Evolutionary conservation across 2,113 vertebrate genomes (phyloP).

Genomic region (Forbesichthys agassizii): DNA sequence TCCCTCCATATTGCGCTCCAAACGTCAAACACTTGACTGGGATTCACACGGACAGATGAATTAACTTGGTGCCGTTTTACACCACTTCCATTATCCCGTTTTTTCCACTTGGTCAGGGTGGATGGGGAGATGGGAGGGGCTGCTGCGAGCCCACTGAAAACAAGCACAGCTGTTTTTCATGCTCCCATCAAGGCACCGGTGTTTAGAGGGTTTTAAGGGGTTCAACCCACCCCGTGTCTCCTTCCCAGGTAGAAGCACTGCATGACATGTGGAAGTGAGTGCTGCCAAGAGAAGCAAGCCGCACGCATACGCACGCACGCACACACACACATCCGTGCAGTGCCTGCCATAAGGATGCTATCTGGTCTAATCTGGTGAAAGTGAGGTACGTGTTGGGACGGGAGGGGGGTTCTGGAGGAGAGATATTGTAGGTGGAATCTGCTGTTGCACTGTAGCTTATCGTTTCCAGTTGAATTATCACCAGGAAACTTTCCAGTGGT

Average conservation of each 20-base stretch:
- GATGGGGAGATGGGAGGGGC: constrained; percentile 58
- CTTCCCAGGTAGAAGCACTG: constrained; percentile 55
- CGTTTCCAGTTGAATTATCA: constrained; percentile 75
- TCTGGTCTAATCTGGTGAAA: constrained; percentile 56
- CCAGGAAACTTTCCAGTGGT: constrained; percentile 65
- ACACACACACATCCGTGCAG: background rate
- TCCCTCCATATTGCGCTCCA: constrained; percentile 33
- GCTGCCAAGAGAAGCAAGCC: constrained; percentile 37
- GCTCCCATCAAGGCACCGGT: constrained; percentile 62
- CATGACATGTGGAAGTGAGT: constrained; percentile 33
- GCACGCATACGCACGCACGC: background rate
- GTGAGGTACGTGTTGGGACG: constrained; percentile 47
- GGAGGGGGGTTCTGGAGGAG: constrained; percentile 34
- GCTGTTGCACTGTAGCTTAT: constrained; percentile 69
- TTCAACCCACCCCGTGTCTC: constrained; percentile 56
- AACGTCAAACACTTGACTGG: constrained; percentile 70
- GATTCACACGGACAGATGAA: constrained; percentile 69
- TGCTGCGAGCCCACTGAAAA: constrained; percentile 29
- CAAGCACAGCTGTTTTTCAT: constrained; percentile 67
- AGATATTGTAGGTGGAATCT: constrained; percentile 54
- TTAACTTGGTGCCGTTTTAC: constrained; percentile 69
- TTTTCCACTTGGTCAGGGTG: constrained; percentile 74
- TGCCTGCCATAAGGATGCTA: constrained; percentile 14
- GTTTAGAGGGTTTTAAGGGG: constrained; percentile 50
- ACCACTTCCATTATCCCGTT: constrained; percentile 73